Evolutionary conservation across 2,888 invertebrate genomes (phyloP), one percentile per base, ranked within the genome.

Genomic region (Phania funesta): DNA sequence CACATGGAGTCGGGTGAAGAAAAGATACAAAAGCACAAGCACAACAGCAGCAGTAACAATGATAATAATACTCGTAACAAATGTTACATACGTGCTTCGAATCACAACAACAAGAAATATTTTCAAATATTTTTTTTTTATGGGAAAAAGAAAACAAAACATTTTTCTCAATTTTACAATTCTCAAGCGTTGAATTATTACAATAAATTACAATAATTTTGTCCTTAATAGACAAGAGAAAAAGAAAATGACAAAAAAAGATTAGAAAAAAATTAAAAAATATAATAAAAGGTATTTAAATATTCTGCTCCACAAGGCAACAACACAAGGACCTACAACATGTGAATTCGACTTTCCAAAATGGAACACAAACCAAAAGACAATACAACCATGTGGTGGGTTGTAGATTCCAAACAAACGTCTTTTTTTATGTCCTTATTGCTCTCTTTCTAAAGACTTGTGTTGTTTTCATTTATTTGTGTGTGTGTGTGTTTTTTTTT

Each of bases 191-290:
- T 64, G 74, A 74, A 75, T 75, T 82, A 70, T 78, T 82, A 78
- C 82, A 52, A 82, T 78, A 75, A 82, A 82, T 82, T 75, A 78
- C 70, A 82, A 75, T 65, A 82, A 82, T 78, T n/a, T 82, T 78
- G 71, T 70, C 70, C 70, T 60, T 70, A 82, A 52, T 58, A 52
- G 52, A 67, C 62, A 18, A 46, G n/a, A 65, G 65, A 24, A 50
- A 50, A 58, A 20, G n/a, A 41, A 6, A 54, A n/a, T 32, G 44
- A n/a, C 50, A 73, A 20, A 64, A 44, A 26, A 38, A n/a, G 18
- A 8, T n/a, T 16, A n/a, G 16, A 62, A 52, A 18, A 54, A 16
- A 16, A 16, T 38, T 13, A 38, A 38, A 44, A 44, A 44, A 44
- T 18, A 44, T 5, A 44, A 44, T 18, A 44, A 7, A 7, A 18